Evolutionary conservation across 1,140 invertebrate species (phyloP), one percentile per base, ranked within the genome.

Genomic region (Heliothis virescens): DNA sequence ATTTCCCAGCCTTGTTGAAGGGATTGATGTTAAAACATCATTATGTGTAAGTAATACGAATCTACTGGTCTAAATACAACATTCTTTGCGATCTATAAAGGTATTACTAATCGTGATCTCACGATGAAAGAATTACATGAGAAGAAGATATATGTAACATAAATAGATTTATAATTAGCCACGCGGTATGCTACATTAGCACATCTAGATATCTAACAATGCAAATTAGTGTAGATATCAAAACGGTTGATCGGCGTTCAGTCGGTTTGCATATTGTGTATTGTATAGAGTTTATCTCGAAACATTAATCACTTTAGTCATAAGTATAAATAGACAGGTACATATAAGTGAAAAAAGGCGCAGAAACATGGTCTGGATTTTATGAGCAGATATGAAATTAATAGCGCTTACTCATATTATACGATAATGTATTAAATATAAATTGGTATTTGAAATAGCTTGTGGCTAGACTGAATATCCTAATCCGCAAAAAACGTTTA

Each of bases 171-270:
- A 26, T 74, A 50, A 26, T 62, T 74, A 57, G 55, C 72, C 72
- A 60, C 72, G 26, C 72, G 47, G 55, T 18, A 74, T 53, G 41
- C 57, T 55, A 26, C 55, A 69, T 79, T 71, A 67, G 63, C 41
- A 78, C 62, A 67, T 78, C 74, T 63, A 63, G 74, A 76, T 76
- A 76, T 76, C 74, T 63, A 76, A 76, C 74, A 76, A 76, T 76
- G 74, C 74, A 76, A 76, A 76, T 76, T 76, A 76, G 74, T 53
- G 55, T 57, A 65, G 74, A 76, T 76, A 76, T 76, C 74, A 76
- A 63, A 76, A 52, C 50, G 60, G 47, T 65, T 76, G 74, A 76
- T 76, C 74, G 60, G 74, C 74, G 59, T 76, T 76, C 74, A 76
- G 60, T 65, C 74, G 60, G 59, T 65, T 76, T 76, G 74, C 74